Evolutionary conservation across 2,888 invertebrate species (phyloP), one percentile per base, ranked within the genome.

Genomic region (Caenorhabditis drosophilae): DNA sequence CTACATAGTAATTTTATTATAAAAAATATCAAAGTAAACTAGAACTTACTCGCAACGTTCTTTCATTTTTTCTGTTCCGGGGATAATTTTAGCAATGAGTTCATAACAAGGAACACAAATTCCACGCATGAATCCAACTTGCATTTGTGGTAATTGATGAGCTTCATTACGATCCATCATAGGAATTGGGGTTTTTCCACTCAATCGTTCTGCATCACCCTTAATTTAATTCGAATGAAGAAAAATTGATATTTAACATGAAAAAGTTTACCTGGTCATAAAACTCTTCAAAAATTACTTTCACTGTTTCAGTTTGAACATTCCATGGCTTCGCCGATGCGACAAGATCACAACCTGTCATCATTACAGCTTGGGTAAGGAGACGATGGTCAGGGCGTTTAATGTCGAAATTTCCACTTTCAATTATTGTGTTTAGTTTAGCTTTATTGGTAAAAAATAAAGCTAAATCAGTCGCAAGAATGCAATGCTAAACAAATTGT

Each of bases 261-360:
- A n/a, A 20, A 23, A 9, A 16, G 11, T 7, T 26, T 27, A 87
- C 87, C 73, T 91, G 90, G 66, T 90, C 89, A 79, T 91, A 91
- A 82, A 91, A 91, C 83, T 91, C 91, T 78, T 90, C 89, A 80
- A 90, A 90, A 53, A 92, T 92, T 7, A 91, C 90, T 80, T 88
- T 88, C 1, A 91, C 91, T 0, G 94, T 91, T 80, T 90, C 88
- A 20, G 89, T 88, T 84, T 92, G 92, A 2, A 90, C 87, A 23
- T 89, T 88, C 91, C 92, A 92, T 1, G 91, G 91, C 83, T 92
- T 92, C 0, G 91, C 89, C 73, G 90, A 90, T 0, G 92, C 91
- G 53, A 91, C 91, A 18, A 92, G 85, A 84, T 92, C 92, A 69
- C 90, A 90, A 0, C 90, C 90, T 0, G 92, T 92, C 92, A 92